Evolutionary conservation across 2,888 invertebrate species (phyloP).

Genomic region (Julus scanicus): DNA sequence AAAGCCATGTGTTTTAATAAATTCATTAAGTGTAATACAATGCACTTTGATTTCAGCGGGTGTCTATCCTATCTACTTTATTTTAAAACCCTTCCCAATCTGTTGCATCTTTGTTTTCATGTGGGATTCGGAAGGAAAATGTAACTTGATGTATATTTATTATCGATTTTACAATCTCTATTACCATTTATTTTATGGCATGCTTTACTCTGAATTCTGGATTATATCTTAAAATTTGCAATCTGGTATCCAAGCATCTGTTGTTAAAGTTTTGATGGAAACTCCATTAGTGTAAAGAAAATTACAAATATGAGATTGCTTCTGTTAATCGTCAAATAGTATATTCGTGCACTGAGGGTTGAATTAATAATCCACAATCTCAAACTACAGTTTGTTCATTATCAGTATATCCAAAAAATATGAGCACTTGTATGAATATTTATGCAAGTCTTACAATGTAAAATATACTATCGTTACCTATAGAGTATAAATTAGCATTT

Average conservation of each 20-base stretch:
- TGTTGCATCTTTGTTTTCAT: slow-evolving; percentile 44
- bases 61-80: background rate
- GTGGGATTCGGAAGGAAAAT: background rate
- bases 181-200: background rate
- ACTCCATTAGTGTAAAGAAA: background rate
- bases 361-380: background rate
- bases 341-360: background rate
- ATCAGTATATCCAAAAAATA: too few relatives aligned
- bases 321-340: background rate
- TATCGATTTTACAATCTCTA: slow-evolving; percentile 29
- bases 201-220: background rate
- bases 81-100: background rate
- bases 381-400: background rate
- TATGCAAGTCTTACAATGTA: too few relatives aligned
- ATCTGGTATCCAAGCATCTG: background rate
- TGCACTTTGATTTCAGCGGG: background rate
- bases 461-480: too few relatives aligned
- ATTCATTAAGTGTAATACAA: background rate
- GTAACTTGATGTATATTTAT: background rate
- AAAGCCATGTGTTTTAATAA: too few relatives aligned
- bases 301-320: background rate
- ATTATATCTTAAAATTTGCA: background rate
- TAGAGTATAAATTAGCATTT: too few relatives aligned
- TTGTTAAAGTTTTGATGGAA: background rate
- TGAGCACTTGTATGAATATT: too few relatives aligned